phyloP scores from a whole-genome alignment of 2,888 invertebrate genomes.

The Drosophila conformis region DNA sequence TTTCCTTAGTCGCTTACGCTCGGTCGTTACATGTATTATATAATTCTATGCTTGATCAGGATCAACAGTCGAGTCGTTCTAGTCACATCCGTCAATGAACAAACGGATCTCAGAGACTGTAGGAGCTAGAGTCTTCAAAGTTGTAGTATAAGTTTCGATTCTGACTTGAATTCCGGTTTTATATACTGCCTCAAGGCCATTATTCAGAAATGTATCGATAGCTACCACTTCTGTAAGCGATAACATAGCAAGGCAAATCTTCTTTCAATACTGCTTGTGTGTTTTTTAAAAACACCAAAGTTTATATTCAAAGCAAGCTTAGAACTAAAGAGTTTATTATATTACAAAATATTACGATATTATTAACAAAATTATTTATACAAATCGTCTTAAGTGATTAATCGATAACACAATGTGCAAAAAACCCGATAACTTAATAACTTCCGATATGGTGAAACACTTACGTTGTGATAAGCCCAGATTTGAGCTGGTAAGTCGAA shows the following conservation, averaged over 20 bases:
- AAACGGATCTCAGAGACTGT: not conserved
- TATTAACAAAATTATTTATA: slow-evolving; percentile 38
- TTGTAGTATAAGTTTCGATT: no score
- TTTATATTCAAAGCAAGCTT: not conserved
- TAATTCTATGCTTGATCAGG: not conserved
- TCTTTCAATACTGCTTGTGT: not conserved
- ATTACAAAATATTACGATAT: no score
- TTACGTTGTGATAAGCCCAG: slow-evolving; percentile 15
- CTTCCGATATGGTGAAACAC: slow-evolving; percentile 57
- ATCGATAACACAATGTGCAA: slow-evolving; percentile 50
- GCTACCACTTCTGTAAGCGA: not conserved
- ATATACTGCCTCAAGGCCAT: not conserved
- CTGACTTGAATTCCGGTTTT: not conserved
- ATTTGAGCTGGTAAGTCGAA: slow-evolving; percentile 19
- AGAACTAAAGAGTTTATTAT: not conserved
- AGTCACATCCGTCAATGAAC: not conserved
- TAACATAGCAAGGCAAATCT: not conserved
- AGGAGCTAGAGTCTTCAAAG: not conserved
- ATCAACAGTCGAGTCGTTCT: not conserved
- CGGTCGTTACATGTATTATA: not conserved
- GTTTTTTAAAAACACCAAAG: not conserved
- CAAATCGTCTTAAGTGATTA: not conserved
- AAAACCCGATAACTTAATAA: slow-evolving; percentile 31
- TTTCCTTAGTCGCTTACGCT: not conserved
- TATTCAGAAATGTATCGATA: not conserved